These are phyloP conservation scores for Apus apus DNA, from an alignment of 2,113 vertebrate species.

Conservation along the genomic window DNA sequence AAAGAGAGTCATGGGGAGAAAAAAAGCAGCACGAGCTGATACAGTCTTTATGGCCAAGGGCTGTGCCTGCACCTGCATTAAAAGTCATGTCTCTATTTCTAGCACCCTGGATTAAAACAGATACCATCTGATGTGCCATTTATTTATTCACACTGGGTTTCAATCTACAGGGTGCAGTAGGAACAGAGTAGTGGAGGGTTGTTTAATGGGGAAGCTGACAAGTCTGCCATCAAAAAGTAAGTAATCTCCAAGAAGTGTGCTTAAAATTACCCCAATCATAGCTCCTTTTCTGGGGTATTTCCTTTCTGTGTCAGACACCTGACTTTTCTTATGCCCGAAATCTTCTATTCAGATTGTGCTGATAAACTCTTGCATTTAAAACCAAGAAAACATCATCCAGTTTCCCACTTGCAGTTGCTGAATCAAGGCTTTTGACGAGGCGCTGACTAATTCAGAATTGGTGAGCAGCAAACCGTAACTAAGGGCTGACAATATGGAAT, in stretches of 20 bases:
- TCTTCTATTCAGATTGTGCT: not conserved
- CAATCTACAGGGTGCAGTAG: not conserved
- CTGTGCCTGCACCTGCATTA: constrained; percentile 7
- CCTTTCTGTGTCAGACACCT: not conserved
- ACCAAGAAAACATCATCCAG: not conserved
- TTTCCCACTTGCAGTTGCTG: not conserved
- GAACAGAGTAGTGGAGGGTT: not conserved
- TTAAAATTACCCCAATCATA: not conserved
- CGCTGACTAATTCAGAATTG: not conserved
- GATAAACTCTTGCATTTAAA: not conserved
- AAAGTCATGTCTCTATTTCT: constrained; percentile 48
- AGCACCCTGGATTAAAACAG: constrained; percentile 25
- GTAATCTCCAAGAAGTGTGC: not conserved
- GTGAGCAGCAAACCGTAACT: not conserved
- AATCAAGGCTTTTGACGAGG: not conserved
- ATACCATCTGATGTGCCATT: constrained; percentile 40
- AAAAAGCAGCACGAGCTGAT: constrained; percentile 20
- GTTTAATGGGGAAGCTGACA: not conserved
- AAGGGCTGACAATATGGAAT: not conserved
- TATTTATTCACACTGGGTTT: constrained; percentile 32
- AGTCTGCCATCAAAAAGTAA: not conserved
- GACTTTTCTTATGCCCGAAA: not conserved
- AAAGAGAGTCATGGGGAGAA: not conserved
- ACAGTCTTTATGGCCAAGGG: not conserved
- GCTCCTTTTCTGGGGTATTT: not conserved